Base-by-base conservation (phyloP, 2,888 invertebrate genomes). In the Eupeodes luniger region DNA sequence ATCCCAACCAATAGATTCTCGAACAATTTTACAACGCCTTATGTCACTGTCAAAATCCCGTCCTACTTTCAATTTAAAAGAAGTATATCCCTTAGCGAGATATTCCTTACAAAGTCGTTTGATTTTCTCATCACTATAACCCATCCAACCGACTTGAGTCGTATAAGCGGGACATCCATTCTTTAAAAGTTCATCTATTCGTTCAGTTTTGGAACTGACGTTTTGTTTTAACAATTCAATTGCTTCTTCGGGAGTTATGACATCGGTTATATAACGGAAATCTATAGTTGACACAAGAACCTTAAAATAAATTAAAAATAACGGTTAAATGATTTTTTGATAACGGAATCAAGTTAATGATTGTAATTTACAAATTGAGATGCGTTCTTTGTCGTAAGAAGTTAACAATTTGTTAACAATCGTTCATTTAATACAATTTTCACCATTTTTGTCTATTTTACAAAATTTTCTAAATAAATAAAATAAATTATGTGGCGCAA, bases 51-150 rank as follows among this genome's bases (percentile, higher is more conserved):
- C 95, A 19, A 98, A 92, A 93, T 96, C 95, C 86, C 95, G 94
- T 0, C 98, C 98, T n/a, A 98, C 98, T 94, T 98, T 98, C 12
- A 97, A 95, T 94, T 98, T 98, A 92, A 98, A 98, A 72, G 96
- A 95, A 0, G 95, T 96, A 92, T 97, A 98, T 14, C 98, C 98
- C 66, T 96, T 94, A 9, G 95, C 94, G 85, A 98, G 92, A 92
- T 96, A 97, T 92, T 97, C 96, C 78, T 95, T 93, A 90, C 97
- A 97, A 0, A 97, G 94, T 85, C 95, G 93, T 83, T 95, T 94
- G 5, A 98, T 96, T 90, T 96, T 95, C 75, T 96, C 96, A 91
- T 98, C 96, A 44, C 95, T 95, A 93, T 98, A 98, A 0, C 98
- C 98, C 89, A 98, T 92, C 98, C 98, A 98, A 57, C 98, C 97